Conservation (phyloP, 2,797 vertebrate species). For the Ispidina picta region DNA sequence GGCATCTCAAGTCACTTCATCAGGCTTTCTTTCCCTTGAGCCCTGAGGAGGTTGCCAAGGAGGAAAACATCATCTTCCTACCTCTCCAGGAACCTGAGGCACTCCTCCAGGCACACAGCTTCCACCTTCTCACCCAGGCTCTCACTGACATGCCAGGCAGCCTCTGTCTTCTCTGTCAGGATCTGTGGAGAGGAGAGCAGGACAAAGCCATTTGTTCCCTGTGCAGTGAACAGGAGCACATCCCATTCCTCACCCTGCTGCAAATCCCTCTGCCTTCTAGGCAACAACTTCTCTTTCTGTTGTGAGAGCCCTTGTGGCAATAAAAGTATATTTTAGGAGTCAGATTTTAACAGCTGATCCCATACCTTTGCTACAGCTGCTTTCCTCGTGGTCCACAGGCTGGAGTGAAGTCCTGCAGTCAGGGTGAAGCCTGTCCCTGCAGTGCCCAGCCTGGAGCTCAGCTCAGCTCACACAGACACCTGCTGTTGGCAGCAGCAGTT, state of each 20-base stretch:
- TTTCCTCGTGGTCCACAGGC: background rate
- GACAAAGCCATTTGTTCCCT: background rate
- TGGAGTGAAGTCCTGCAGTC: background rate
- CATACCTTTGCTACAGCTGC: background rate
- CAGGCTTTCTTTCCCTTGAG: background rate
- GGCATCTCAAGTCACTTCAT: background rate
- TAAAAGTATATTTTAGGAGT: background rate
- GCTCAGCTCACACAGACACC: background rate
- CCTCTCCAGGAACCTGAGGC: slow-evolving; percentile 59
- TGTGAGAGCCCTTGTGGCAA: background rate
- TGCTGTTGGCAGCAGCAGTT: background rate
- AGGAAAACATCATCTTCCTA: background rate
- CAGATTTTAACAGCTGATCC: background rate
- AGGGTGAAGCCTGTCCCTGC: background rate
- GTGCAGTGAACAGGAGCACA: background rate
- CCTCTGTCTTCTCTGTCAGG: background rate
- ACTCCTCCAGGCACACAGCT: slow-evolving; percentile 39
- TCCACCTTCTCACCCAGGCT: slow-evolving; percentile 23
- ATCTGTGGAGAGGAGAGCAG: slow-evolving; percentile 16
- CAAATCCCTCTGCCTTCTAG: background rate
- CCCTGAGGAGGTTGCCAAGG: background rate
- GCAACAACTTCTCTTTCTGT: background rate
- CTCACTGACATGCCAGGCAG: background rate
- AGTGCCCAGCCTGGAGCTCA: background rate
- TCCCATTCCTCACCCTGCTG: background rate